These are phyloP conservation scores for Druon quercuslanigerum DNA, from an alignment of 1,140 invertebrate species.

Conservation along the genomic window DNA sequence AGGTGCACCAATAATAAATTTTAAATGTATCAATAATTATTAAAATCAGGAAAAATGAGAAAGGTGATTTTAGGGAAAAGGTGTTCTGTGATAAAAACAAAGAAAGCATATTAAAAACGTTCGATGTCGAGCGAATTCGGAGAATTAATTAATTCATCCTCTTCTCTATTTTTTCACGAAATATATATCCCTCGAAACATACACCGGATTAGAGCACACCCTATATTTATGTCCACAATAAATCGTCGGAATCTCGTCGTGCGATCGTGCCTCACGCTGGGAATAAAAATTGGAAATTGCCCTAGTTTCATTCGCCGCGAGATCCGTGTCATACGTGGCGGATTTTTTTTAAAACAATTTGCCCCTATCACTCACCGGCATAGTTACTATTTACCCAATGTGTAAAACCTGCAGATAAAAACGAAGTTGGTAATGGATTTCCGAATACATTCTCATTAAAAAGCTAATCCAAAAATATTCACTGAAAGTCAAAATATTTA, in stretches of 20 bases:
- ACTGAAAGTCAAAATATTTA: too few species aligned
- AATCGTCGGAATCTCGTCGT: not conserved
- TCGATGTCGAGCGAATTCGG: not conserved
- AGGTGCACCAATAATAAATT: too few species aligned
- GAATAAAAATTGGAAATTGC: slow-evolving; percentile 7
- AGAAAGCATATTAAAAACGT: too few species aligned
- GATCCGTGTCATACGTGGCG: not conserved
- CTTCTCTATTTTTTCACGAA: not conserved
- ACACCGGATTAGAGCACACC: too few species aligned
- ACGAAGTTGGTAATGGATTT: not conserved
- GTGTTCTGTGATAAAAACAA: too few species aligned
- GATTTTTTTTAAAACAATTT: not conserved
- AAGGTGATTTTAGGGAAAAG: too few species aligned
- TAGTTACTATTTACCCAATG: not conserved
- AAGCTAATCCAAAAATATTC: not conserved
- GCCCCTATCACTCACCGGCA: not conserved
- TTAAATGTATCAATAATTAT: too few species aligned
- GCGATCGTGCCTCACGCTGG: not conserved
- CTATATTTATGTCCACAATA: not conserved
- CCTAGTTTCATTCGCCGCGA: not conserved
- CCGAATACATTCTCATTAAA: not conserved
- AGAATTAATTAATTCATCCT: not conserved
- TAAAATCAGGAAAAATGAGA: too few species aligned
- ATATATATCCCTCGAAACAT: not conserved
- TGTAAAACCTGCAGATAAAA: not conserved